Percentiles rank a stretch among this genome's conserved stretches.
Conservation (phyloP, 2,113 vertebrate genomes). For the Campylomormyrus tamandua region DNA sequence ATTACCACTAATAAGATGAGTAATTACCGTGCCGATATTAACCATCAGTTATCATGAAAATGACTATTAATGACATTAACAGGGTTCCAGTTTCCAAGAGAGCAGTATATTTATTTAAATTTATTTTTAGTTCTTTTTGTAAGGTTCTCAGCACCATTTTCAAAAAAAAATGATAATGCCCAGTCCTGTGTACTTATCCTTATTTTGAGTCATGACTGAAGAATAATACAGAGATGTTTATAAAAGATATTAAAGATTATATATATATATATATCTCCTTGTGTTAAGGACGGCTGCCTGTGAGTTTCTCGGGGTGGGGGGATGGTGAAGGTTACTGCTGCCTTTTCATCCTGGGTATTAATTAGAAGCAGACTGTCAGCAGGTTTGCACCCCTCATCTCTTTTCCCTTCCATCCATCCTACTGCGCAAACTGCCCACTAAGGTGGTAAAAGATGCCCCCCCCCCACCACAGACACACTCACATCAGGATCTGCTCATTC, state of each 20-base stretch:
- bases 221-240: slow-evolving; percentile 62
- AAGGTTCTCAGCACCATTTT: slow-evolving; percentile 29
- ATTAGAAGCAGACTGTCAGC: slow-evolving; percentile 39
- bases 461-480: neutral
- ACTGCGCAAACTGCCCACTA: neutral
- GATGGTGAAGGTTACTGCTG: neutral
- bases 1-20: slow-evolving; percentile 10
- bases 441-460: neutral
- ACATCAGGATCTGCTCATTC: neutral
- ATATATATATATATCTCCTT: slow-evolving; percentile 47
- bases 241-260: slow-evolving; percentile 64
- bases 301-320: neutral
- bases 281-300: slow-evolving; percentile 35
- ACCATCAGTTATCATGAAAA: slow-evolving; percentile 22
- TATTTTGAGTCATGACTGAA: slow-evolving; percentile 52
- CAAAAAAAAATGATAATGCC: slow-evolving; percentile 35
- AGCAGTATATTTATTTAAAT: slow-evolving; percentile 18
- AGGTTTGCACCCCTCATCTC: slow-evolving; percentile 23
- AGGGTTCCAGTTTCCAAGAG: slow-evolving; percentile 18
- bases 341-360: slow-evolving; percentile 28
- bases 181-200: slow-evolving; percentile 27
- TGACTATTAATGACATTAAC: slow-evolving; percentile 10
- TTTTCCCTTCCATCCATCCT: slow-evolving; percentile 30
- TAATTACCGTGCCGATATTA: slow-evolving; percentile 21
- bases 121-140: slow-evolving; percentile 34